Conservation (phyloP, 2,113 vertebrate species). For the Sinocyclocheilus maitianheensis region DNA sequence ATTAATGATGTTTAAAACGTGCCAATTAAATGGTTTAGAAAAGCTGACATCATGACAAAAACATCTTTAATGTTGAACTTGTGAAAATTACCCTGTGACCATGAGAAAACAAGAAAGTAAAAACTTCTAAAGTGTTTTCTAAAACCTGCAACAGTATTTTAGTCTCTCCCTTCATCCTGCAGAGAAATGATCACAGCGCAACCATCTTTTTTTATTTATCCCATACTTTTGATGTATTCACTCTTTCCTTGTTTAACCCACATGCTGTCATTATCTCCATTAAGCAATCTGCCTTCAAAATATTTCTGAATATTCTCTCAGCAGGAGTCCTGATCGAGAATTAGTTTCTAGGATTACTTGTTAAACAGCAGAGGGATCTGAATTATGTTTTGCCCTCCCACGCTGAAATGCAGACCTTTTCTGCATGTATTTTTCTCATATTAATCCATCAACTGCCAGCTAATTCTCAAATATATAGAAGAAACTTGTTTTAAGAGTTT, state of each 20-base stretch:
- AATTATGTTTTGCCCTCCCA: slow-evolving; percentile 4
- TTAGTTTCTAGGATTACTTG: slow-evolving; percentile 23
- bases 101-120: background rate
- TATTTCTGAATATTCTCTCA: background rate
- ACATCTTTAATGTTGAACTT: background rate
- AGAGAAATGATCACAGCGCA: background rate
- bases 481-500: slow-evolving; percentile 21
- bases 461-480: slow-evolving; percentile 10
- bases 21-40: background rate
- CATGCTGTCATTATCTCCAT: slow-evolving; percentile 5
- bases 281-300: background rate
- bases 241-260: background rate
- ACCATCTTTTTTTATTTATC: slow-evolving; percentile 7
- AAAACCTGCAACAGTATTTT: background rate
- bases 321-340: slow-evolving; percentile 28
- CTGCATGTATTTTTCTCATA: slow-evolving; percentile 1
- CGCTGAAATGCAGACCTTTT: background rate
- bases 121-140: background rate
- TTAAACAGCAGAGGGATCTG: slow-evolving; percentile 26
- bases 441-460: slow-evolving; percentile 23
- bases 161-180: background rate
- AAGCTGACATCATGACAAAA: background rate
- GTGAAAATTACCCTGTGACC: background rate
- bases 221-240: background rate
- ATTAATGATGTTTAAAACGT: background rate